phyloP scores from a whole-genome alignment of 2,888 invertebrate species.

The Drosophila tanythrix region DNA sequence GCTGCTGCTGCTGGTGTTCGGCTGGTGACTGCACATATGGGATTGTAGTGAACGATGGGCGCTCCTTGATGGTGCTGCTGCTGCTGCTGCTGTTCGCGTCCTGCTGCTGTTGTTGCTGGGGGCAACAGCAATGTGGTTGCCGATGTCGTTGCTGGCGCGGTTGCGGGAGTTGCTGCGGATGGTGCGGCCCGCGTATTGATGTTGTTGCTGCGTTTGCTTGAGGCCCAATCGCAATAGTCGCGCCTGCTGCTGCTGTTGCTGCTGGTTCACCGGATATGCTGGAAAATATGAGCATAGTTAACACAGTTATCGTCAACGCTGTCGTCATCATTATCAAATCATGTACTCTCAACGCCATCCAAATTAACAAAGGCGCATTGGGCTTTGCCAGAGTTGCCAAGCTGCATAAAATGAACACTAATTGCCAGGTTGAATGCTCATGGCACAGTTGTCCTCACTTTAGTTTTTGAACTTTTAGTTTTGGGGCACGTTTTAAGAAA shows the following conservation, averaged over 20 bases:
- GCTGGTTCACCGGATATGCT: constrained; percentile 70
- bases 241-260: constrained; percentile 44
- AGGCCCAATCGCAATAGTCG: constrained; percentile 47
- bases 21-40: constrained; percentile 72
- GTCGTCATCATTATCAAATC: constrained; percentile 12
- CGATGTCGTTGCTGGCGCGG: constrained; percentile 52
- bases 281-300: constrained; percentile 30
- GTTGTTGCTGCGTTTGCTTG: constrained; percentile 53
- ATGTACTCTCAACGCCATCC: background rate
- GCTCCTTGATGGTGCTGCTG: constrained; percentile 48
- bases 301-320: constrained; percentile 16
- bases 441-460: constrained; percentile 5
- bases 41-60: constrained; percentile 78
- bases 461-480: constrained; percentile 7
- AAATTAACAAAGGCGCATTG: constrained; percentile 25
- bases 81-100: constrained; percentile 46
- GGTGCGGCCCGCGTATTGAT: constrained; percentile 41
- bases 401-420: constrained; percentile 24
- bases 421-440: constrained; percentile 25
- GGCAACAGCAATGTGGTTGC: constrained; percentile 42
- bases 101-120: constrained; percentile 36
- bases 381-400: constrained; percentile 18
- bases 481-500: background rate
- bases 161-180: constrained; percentile 31
- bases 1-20: constrained; percentile 63